These are phyloP conservation scores for Eutrigla gurnardus DNA, from an alignment of 2,797 vertebrate species.

Conservation along the genomic window DNA sequence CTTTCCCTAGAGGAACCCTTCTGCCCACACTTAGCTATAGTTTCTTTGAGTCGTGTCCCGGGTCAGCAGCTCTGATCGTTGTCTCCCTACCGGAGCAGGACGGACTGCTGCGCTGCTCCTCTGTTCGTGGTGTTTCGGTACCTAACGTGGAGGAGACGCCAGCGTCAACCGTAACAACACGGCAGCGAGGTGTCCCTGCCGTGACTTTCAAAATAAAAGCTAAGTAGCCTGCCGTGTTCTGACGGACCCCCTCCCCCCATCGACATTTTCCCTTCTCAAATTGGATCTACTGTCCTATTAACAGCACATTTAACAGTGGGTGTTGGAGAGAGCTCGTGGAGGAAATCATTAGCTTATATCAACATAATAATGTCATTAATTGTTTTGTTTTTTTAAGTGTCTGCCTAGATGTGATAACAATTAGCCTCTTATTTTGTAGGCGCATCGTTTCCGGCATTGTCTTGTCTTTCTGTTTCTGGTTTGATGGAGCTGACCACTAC, in stretches of 20 bases:
- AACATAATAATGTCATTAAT: too few relatives aligned
- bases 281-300: neutral
- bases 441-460: neutral
- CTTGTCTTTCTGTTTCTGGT: neutral
- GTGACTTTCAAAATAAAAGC: slow-evolving; percentile 54
- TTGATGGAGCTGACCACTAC: slow-evolving; percentile 22
- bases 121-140: slow-evolving; percentile 20
- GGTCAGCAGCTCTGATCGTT: neutral
- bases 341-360: neutral
- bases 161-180: neutral
- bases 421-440: slow-evolving; percentile 37
- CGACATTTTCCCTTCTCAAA: neutral
- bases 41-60: slow-evolving; percentile 18
- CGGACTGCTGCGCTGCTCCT: slow-evolving; percentile 37
- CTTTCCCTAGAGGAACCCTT: slow-evolving; percentile 11
- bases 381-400: neutral
- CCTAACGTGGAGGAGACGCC: slow-evolving; percentile 20
- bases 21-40: neutral
- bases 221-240: neutral
- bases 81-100: slow-evolving; percentile 39
- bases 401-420: neutral
- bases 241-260: too few relatives aligned
- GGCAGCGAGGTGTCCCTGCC: fast-evolving
- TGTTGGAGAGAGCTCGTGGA: neutral
- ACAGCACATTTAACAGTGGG: neutral